phyloP scores from a whole-genome alignment of 2,113 vertebrate genomes.

The Athene noctua region DNA sequence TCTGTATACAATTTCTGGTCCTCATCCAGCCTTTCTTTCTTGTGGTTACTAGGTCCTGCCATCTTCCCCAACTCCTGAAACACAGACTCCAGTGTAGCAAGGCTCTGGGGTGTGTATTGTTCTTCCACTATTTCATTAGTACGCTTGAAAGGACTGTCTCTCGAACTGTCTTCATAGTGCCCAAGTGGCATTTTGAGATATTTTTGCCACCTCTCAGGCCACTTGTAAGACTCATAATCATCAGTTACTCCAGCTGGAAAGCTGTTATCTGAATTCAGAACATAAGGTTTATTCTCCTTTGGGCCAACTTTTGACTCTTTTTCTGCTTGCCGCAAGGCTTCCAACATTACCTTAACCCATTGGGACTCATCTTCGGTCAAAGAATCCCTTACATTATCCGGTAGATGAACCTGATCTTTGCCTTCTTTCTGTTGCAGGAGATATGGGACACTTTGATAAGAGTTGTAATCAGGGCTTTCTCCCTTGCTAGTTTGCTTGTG shows the following conservation, averaged over 20 bases:
- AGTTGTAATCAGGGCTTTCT: conserved; percentile 75
- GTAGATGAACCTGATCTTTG: conserved; percentile 69
- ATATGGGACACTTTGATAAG: conserved; percentile 73
- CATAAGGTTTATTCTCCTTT: conserved; percentile 75
- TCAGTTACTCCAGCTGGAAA: conserved; percentile 62
- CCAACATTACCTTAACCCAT: conserved; percentile 85
- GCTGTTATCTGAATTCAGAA: conserved; percentile 73
- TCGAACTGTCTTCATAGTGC: conserved; percentile 84
- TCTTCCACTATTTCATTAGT: conserved; percentile 95
- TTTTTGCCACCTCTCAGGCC: conserved; percentile 73
- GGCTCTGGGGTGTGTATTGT: conserved; percentile 92
- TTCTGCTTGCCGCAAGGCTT: conserved; percentile 84
- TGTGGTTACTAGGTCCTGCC: conserved; percentile 69
- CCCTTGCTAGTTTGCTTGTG: conserved; percentile 83
- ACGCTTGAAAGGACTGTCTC: conserved; percentile 88
- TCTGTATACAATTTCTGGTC: conserved; percentile 81
- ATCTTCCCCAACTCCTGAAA: conserved; percentile 93
- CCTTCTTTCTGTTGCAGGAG: conserved; percentile 79
- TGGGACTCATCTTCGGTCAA: conserved; percentile 85
- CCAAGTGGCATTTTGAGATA: conserved; percentile 77
- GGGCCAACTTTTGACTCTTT: conserved; percentile 70
- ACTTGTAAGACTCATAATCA: conserved; percentile 84
- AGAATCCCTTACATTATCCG: conserved; percentile 63
- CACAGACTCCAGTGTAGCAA: conserved; percentile 91
- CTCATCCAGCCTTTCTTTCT: conserved; percentile 81